These are phyloP conservation scores for Cybosia mesomella DNA, from an alignment of 2,888 invertebrate species.

Conservation along the genomic window DNA sequence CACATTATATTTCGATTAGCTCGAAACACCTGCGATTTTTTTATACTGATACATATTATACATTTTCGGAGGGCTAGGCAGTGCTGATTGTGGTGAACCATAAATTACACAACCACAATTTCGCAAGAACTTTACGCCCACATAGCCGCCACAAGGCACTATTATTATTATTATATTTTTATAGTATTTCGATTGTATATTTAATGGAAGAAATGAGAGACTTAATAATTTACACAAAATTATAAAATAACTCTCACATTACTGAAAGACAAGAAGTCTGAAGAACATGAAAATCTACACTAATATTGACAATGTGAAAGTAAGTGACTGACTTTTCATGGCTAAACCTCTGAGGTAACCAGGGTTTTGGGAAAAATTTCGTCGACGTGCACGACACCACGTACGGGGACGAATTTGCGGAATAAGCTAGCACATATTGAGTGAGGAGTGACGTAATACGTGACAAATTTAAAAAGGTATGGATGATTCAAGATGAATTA, in stretches of 20 bases:
- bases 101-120: background rate
- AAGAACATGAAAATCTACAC: background rate
- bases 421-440: background rate
- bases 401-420: background rate
- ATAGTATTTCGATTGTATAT: too few relatives aligned
- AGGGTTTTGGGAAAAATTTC: background rate
- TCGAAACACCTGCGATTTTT: background rate
- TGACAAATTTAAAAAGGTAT: constrained; percentile 4
- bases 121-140: background rate
- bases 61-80: background rate
- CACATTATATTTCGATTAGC: constrained; percentile 8
- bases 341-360: background rate
- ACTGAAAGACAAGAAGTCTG: background rate
- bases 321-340: background rate
- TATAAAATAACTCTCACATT: too few relatives aligned
- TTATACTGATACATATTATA: background rate
- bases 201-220: too few relatives aligned
- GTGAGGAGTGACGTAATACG: background rate
- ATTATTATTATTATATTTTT: background rate
- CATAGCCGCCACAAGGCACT: background rate
- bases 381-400: background rate
- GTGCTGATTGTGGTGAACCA: too few relatives aligned
- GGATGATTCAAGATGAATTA: background rate
- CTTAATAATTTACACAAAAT: background rate
- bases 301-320: background rate